phyloP scores from a whole-genome alignment of 2,113 vertebrate genomes.

The Podiceps cristatus region DNA sequence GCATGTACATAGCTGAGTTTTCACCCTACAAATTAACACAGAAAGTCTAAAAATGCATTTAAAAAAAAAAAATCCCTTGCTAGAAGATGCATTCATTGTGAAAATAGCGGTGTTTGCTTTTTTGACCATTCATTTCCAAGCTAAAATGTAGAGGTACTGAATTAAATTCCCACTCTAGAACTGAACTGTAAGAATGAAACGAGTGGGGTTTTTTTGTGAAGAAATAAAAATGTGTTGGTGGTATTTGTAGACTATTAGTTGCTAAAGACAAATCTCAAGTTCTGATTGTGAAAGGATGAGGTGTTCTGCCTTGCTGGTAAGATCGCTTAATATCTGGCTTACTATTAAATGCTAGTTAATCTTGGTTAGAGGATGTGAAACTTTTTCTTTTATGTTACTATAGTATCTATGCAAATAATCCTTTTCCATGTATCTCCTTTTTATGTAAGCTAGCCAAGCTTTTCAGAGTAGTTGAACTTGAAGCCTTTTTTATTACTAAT shows the following conservation, averaged over 20 bases:
- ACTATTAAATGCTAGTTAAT: neutral
- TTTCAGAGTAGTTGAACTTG: neutral
- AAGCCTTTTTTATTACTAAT: neutral
- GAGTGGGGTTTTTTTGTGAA: neutral
- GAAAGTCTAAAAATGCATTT: neutral
- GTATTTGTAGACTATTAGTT: neutral
- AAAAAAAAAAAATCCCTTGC: neutral
- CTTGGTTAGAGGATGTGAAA: slow-evolving; percentile 1
- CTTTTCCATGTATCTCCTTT: neutral
- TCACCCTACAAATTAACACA: neutral
- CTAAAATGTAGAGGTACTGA: neutral
- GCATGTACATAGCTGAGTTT: neutral
- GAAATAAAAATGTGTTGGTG: neutral
- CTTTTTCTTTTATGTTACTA: neutral
- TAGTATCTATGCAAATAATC: neutral
- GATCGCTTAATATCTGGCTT: neutral
- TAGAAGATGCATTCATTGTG: neutral
- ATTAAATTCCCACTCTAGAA: neutral
- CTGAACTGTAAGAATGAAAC: neutral
- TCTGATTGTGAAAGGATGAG: neutral
- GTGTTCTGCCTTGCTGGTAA: neutral
- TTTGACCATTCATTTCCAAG: neutral
- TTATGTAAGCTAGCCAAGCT: neutral
- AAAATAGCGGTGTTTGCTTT: neutral
- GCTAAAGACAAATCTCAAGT: neutral